Conservation (phyloP, 2,113 vertebrate species). For the Vimba vimba region DNA sequence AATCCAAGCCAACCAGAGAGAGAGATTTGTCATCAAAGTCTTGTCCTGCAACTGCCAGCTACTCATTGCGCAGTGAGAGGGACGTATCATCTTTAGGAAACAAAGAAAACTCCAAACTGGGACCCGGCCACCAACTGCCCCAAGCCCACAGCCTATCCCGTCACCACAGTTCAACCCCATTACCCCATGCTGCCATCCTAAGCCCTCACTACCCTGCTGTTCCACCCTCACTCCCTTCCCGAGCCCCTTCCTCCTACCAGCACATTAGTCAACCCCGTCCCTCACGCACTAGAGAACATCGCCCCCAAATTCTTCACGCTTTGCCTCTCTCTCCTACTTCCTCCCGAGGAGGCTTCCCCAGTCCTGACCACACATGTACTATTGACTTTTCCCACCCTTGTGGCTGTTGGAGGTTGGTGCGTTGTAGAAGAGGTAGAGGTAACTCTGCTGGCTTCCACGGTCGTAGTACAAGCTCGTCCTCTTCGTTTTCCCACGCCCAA, state of each 20-base stretch:
- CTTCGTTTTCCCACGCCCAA: constrained; percentile 71
- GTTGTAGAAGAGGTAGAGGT: constrained; percentile 70
- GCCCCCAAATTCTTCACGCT: constrained; percentile 68
- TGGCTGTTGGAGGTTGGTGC: constrained; percentile 80
- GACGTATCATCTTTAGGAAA: constrained; percentile 67
- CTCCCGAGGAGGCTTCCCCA: constrained; percentile 73
- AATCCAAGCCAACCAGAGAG: constrained; percentile 66
- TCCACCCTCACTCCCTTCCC: constrained; percentile 61
- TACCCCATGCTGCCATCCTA: constrained; percentile 75
- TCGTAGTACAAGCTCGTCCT: constrained; percentile 69
- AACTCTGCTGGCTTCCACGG: constrained; percentile 65
- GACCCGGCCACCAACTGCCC: constrained; percentile 72
- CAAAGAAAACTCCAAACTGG: constrained; percentile 79
- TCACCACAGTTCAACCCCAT: constrained; percentile 69
- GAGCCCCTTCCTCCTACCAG: constrained; percentile 61
- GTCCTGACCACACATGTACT: constrained; percentile 80
- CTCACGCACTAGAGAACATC: constrained; percentile 66
- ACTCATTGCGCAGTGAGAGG: constrained; percentile 56
- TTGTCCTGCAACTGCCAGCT: constrained; percentile 44
- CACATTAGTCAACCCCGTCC: constrained; percentile 63
- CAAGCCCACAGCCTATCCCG: constrained; percentile 68
- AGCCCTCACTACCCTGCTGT: constrained; percentile 66
- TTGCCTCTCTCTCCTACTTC: constrained; percentile 72
- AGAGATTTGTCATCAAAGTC: constrained; percentile 62
- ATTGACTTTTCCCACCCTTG: constrained; percentile 80